These are phyloP conservation scores for Phrixothrix hirtus DNA, from an alignment of 2,888 invertebrate genomes.

Conservation along the genomic window DNA sequence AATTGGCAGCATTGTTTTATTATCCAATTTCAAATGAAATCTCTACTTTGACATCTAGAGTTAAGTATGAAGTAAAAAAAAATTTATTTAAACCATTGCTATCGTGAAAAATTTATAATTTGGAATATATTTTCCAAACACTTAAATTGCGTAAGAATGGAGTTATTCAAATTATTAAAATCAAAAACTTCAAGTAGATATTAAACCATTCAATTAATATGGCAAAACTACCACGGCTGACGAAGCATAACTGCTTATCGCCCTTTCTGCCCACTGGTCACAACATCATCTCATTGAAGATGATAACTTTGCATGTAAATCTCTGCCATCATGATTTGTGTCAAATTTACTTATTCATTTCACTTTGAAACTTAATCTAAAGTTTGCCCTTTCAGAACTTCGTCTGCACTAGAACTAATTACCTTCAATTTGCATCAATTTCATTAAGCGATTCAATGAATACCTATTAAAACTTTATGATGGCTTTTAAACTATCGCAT, in stretches of 20 bases:
- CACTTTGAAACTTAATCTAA: slow-evolving; percentile 1
- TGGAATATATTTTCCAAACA: too few species aligned
- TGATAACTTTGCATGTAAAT: slow-evolving; percentile 5
- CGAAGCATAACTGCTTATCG: slow-evolving; percentile 11
- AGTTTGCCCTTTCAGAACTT: background rate
- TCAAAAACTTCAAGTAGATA: too few species aligned
- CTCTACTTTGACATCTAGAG: too few species aligned
- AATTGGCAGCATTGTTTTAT: too few species aligned
- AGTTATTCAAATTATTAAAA: too few species aligned
- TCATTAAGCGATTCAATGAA: background rate
- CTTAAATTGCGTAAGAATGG: too few species aligned
- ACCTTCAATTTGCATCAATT: background rate
- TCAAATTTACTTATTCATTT: slow-evolving; percentile 5
- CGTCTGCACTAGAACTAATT: background rate
- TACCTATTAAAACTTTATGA: background rate
- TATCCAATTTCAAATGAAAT: too few species aligned
- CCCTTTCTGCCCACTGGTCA: slow-evolving; percentile 14
- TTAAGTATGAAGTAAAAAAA: too few species aligned
- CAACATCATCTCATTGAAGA: slow-evolving; percentile 4
- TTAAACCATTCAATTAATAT: background rate
- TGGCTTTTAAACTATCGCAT: background rate
- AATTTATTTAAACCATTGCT: too few species aligned
- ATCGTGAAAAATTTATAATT: too few species aligned
- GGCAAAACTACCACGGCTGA: background rate
- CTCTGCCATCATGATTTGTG: slow-evolving; percentile 7